phyloP scores from a whole-genome alignment of 1,140 invertebrate species.

The Globodera rostochiensis region DNA sequence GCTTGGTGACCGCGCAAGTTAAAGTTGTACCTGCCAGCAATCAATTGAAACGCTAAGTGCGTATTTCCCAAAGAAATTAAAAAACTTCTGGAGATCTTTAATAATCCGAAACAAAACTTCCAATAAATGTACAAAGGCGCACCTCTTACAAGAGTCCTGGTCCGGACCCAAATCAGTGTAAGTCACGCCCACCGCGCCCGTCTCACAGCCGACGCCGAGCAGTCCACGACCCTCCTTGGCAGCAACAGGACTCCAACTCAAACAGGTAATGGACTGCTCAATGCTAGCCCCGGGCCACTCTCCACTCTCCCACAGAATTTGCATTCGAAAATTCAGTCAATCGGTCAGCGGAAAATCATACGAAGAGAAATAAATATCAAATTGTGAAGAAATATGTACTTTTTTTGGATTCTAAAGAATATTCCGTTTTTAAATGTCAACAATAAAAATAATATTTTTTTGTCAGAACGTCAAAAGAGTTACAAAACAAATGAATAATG shows the following conservation, averaged over 20 bases:
- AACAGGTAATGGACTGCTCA: conserved; percentile 53
- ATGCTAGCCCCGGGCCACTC: conserved; percentile 57
- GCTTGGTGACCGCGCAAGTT: conserved; percentile 93
- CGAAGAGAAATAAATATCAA: background rate
- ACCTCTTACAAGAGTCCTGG: conserved; percentile 36
- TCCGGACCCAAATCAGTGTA: conserved; percentile 47
- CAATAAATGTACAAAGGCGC: conserved; percentile 16
- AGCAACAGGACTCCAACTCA: conserved; percentile 51
- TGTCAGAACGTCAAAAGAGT: background rate
- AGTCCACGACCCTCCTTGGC: conserved; percentile 35
- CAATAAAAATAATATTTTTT: background rate
- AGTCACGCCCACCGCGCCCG: conserved; percentile 56
- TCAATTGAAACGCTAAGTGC: no score
- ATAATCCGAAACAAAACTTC: background rate
- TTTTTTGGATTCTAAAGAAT: background rate
- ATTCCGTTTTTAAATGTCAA: background rate
- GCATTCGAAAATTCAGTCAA: conserved; percentile 40
- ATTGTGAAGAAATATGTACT: background rate
- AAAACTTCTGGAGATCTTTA: no score
- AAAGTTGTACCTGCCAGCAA: conserved; percentile 87
- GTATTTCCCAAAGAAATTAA: no score
- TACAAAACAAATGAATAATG: background rate
- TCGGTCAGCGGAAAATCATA: background rate
- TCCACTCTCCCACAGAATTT: conserved; percentile 57
- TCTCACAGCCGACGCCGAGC: conserved; percentile 52